Evolutionary conservation across 2,113 vertebrate genomes (phyloP).

Genomic region (Montifringilla adamsi): DNA sequence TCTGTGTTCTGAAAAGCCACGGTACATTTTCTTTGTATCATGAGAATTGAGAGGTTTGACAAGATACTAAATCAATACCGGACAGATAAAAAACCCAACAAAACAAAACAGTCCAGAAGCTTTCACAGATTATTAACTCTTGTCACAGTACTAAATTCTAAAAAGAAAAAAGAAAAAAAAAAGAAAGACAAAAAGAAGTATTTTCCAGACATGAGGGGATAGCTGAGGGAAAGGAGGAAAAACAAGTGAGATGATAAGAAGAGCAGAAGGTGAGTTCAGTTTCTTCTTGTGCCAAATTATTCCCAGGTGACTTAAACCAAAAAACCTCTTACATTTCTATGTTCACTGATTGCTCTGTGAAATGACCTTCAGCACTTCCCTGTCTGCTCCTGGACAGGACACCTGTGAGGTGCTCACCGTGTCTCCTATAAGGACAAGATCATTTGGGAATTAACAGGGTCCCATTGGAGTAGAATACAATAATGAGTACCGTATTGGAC

Average conservation of each 20-base stretch:
- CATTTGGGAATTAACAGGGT: too few relatives aligned
- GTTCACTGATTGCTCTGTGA: neutral
- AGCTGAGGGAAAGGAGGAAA: neutral
- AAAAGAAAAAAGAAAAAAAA: too few relatives aligned
- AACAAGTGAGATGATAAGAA: neutral
- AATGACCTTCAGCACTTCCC: accelerated
- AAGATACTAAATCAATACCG: neutral
- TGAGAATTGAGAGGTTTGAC: neutral
- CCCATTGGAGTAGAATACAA: neutral
- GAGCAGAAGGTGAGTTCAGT: neutral
- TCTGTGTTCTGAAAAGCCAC: neutral
- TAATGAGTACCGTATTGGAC: accelerated
- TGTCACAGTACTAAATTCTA: neutral
- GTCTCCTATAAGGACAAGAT: accelerated
- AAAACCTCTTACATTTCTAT: accelerated
- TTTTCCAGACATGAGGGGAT: neutral
- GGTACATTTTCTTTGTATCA: accelerated
- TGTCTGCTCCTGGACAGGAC: accelerated
- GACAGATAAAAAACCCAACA: neutral
- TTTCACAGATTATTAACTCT: conserved; percentile 1
- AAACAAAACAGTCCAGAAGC: neutral
- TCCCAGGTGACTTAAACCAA: neutral
- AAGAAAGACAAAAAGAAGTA: too few relatives aligned
- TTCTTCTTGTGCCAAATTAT: neutral
- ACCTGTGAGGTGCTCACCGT: accelerated